phyloP scores from a whole-genome alignment of 2,888 invertebrate genomes.

The Mayetiola destructor region DNA sequence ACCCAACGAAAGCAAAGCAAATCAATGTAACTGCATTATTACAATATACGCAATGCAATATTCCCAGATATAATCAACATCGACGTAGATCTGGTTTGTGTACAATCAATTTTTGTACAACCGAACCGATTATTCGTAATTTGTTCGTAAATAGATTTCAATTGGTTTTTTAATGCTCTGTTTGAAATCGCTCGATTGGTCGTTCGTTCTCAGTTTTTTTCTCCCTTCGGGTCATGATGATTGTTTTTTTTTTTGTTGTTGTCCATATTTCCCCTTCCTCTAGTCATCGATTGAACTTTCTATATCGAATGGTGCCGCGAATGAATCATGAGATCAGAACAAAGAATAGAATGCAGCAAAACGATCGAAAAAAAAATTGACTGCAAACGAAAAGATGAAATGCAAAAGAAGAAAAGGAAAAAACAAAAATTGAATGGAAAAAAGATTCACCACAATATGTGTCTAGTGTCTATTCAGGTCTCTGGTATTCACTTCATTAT shows the following conservation, averaged over 20 bases:
- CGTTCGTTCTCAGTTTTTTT: background rate
- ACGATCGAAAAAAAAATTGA: no score
- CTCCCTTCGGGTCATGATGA: background rate
- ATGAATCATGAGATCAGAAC: no score
- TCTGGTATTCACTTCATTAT: no score
- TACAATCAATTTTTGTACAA: no score
- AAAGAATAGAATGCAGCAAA: no score
- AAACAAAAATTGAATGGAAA: no score
- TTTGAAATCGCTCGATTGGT: background rate
- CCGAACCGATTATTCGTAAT: constrained; percentile 1
- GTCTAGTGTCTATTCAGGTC: no score
- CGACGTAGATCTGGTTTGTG: constrained; percentile 6
- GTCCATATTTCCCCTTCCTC: background rate
- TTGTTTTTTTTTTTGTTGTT: background rate
- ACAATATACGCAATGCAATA: background rate
- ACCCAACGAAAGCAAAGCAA: background rate
- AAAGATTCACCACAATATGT: no score
- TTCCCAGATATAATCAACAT: background rate
- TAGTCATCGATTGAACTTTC: background rate
- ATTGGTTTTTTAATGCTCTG: background rate
- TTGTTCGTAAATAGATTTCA: constrained; percentile 4
- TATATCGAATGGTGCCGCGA: no score
- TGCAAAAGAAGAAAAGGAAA: no score
- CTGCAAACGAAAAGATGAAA: no score
- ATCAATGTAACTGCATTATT: constrained; percentile 1